Evolutionary conservation across 2,113 vertebrate species (phyloP).

Genomic region (Ochotona curzoniae): DNA sequence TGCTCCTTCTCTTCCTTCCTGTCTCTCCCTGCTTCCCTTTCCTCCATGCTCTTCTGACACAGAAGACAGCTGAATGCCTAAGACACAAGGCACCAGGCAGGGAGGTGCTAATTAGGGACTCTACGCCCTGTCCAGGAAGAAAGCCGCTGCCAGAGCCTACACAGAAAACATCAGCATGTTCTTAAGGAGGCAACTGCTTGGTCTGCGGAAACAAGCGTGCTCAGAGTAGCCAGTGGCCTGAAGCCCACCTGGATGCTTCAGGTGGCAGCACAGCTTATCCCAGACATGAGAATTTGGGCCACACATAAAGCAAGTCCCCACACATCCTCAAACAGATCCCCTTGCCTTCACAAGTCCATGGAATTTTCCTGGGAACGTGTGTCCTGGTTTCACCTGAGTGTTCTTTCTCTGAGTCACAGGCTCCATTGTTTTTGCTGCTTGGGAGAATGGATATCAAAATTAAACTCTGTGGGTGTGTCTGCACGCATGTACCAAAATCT

Average conservation of each 20-base stretch:
- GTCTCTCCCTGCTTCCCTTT: background rate
- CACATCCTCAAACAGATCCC: slow-evolving; percentile 18
- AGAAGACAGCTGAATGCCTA: slow-evolving; percentile 70
- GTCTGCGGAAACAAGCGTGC: slow-evolving; percentile 34
- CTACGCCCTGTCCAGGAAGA: slow-evolving; percentile 66
- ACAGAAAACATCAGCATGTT: slow-evolving; percentile 69
- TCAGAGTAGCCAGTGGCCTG: background rate
- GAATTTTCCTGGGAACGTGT: slow-evolving; percentile 73
- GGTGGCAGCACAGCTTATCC: background rate
- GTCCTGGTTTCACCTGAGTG: slow-evolving; percentile 65
- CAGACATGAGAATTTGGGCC: background rate
- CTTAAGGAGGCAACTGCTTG: slow-evolving; percentile 71
- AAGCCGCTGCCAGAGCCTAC: slow-evolving; percentile 52
- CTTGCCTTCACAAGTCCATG: slow-evolving; percentile 56
- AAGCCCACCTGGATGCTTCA: background rate
- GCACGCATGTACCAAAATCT: background rate
- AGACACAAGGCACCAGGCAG: slow-evolving; percentile 79
- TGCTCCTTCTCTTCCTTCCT: background rate
- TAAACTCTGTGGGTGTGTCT: slow-evolving; percentile 73
- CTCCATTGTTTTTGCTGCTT: slow-evolving; percentile 55
- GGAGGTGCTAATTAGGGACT: slow-evolving; percentile 43
- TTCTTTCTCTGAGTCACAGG: slow-evolving; percentile 72
- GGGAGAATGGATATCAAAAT: slow-evolving; percentile 80
- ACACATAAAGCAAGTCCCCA: slow-evolving; percentile 57
- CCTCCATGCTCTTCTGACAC: slow-evolving; percentile 55